Percentiles rank a stretch among this genome's conserved stretches.
phyloP scores from a whole-genome alignment of 1,140 invertebrate genomes.

The Berghia stephanieae region DNA sequence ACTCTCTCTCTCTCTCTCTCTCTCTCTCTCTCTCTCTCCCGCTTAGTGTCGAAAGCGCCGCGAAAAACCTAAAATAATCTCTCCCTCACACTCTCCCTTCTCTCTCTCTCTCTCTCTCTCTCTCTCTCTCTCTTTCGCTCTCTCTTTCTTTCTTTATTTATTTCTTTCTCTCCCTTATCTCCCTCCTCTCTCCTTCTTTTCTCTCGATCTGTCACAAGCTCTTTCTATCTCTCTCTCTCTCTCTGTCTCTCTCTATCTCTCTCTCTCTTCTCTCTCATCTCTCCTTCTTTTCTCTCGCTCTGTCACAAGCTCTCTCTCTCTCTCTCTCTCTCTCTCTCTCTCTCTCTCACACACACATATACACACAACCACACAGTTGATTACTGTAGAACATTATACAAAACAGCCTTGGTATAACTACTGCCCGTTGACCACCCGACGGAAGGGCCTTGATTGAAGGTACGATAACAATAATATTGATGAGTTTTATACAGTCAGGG shows the following conservation, averaged over 20 bases:
- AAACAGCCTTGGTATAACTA: too few species aligned
- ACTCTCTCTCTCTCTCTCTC: slow-evolving; percentile 6
- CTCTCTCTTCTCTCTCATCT: background rate
- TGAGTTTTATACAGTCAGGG: too few species aligned
- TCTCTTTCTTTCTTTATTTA: slow-evolving; percentile 6
- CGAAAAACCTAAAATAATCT: too few species aligned
- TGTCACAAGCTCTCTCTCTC: background rate
- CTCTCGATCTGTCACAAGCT: background rate
- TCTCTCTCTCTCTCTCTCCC: slow-evolving; percentile 16
- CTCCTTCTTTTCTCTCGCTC: background rate
- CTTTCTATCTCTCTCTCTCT: background rate
- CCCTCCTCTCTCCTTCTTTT: background rate
- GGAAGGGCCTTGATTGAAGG: too few species aligned
- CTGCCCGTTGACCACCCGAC: too few species aligned
- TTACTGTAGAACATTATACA: too few species aligned
- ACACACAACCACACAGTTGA: background rate
- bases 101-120: slow-evolving; percentile 17
- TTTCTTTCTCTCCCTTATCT: background rate
- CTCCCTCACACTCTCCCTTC: background rate
- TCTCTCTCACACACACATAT: background rate
- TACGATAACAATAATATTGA: too few species aligned
- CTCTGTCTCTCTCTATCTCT: slow-evolving; percentile 5
- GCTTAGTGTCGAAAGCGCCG: too few species aligned
- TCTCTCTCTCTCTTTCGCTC: slow-evolving; percentile 5
- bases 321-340: slow-evolving; percentile 11